Base-by-base conservation (phyloP, 2,797 vertebrate genomes). In the Sebastes matsubarae region DNA sequence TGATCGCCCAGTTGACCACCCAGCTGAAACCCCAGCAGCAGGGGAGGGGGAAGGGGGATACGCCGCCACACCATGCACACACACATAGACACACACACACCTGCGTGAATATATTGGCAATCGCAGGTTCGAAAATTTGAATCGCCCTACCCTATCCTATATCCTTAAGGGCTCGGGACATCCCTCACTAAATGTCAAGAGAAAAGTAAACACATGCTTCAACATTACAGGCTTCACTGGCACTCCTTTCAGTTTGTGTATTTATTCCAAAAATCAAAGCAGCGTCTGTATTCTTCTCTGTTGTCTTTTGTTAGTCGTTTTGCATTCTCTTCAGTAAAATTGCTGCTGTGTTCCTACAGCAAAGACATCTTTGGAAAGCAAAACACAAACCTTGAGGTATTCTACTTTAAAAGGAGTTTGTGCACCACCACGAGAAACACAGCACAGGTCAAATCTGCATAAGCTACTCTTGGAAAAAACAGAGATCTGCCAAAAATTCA, bases 381-480 rank as follows among this genome's bases (percentile, higher is more conserved):
- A 77, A 81, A 61, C 83, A 38, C 46, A 79, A 76, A 90, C 80
- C 81, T 82, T 66, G 66, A 78, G 71, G 58, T 83, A 63, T 75
- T 85, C 60, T 64, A 24, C 70, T 74, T 42, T 65, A 57, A 72
- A 82, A 64, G 68, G 38, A 72, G 38, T 80, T 74, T 79, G 70
- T 52, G 83, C 67, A 63, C 46, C 68, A 32, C 69, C 67, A 57
- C 1, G 16, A 58, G 61, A 68, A 46, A 70, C 25, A 3, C 30
- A 16, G 29, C 25, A 3, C 30, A 16, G 32, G 64, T 64, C 75
- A 46, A 66, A 32, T 72, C 30, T 65, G 74, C 63, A 46, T 42
- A 58, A 73, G 52, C 46, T 57, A 16, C 42, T 69, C 80, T 67
- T 29, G 32, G 22, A 30, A 71, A 57, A 57, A 75, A 38, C n/a